These are phyloP conservation scores for Clavelina lepadiformis DNA, from an alignment of 23 tunicate genomes.

Conservation along the genomic window DNA sequence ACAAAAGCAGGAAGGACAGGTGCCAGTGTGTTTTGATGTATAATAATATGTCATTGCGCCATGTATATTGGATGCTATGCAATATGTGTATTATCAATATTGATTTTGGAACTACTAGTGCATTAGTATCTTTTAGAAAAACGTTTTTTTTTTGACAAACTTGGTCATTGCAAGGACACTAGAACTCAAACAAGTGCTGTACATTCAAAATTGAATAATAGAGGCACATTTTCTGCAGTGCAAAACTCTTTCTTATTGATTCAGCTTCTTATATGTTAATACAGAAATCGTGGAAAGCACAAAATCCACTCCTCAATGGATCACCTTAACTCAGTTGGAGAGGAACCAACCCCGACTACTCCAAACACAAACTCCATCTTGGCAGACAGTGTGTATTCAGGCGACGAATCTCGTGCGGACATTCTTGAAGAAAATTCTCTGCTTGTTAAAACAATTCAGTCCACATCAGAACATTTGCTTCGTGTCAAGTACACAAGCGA, in stretches of 20 bases:
- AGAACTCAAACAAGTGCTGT: not conserved
- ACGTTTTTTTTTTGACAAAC: too few species aligned
- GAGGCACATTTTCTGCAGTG: too few species aligned
- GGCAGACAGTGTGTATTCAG: conserved; percentile 14
- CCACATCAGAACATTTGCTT: too few species aligned
- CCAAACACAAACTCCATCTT: conserved; percentile 2
- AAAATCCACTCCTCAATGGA: conserved; percentile 3
- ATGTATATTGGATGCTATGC: not conserved
- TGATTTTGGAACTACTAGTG: too few species aligned
- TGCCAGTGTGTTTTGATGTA: not conserved
- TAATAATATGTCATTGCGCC: not conserved
- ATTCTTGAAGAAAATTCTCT: not conserved
- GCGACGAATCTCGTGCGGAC: conserved; percentile 9
- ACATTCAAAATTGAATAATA: too few species aligned
- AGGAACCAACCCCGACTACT: conserved; percentile 16
- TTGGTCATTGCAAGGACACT: too few species aligned
- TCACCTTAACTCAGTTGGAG: conserved; percentile 11
- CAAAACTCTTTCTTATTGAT: too few species aligned
- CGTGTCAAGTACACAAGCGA: too few species aligned
- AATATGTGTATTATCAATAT: too few species aligned
- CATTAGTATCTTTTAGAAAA: too few species aligned
- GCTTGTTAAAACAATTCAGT: conserved; percentile 6
- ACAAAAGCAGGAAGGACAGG: conserved; percentile 38
- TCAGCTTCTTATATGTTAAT: too few species aligned
- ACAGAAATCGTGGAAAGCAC: conserved; percentile 19